Percentiles rank a stretch among this genome's conserved stretches.
Conservation (phyloP, 2,888 invertebrate genomes). For the Aproaerema taeniolella region DNA sequence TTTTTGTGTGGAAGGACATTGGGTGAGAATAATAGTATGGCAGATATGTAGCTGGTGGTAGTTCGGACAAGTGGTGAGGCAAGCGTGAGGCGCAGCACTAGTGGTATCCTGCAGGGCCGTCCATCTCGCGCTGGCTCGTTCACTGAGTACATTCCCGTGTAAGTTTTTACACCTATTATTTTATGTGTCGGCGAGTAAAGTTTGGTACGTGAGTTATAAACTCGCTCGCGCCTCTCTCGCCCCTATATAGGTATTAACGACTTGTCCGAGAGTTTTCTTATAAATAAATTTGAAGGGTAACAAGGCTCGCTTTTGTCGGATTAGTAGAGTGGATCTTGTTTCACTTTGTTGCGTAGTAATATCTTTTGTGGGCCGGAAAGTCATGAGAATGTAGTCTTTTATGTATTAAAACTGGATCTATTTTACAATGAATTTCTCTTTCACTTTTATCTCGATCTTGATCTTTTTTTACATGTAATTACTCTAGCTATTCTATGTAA, state of each 20-base stretch:
- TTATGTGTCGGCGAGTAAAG: conserved; percentile 78
- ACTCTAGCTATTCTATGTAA: no score
- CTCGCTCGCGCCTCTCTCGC: conserved; percentile 76
- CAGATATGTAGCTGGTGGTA: conserved; percentile 23
- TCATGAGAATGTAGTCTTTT: conserved; percentile 46
- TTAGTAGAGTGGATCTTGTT: conserved; percentile 77
- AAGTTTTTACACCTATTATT: conserved; percentile 79
- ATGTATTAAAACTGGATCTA: conserved; percentile 33
- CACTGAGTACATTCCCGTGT: conserved; percentile 78
- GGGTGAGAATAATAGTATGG: conserved; percentile 21
- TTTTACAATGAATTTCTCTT: conserved; percentile 2
- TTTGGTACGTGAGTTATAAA: conserved; percentile 79
- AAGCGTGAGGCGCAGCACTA: conserved; percentile 2
- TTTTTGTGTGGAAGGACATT: conserved; percentile 27
- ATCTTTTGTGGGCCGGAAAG: conserved; percentile 61
- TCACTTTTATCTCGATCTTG: not conserved
- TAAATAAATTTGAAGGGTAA: conserved; percentile 79
- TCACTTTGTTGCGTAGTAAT: conserved; percentile 73
- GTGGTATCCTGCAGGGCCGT: conserved; percentile 36
- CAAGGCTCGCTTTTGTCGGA: conserved; percentile 78
- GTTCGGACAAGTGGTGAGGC: conserved; percentile 15
- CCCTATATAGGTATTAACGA: conserved; percentile 79
- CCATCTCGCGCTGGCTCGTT: conserved; percentile 67
- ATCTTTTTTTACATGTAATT: no score
- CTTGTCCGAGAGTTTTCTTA: conserved; percentile 78